phyloP scores from a whole-genome alignment of 2,113 vertebrate species.

The Riparia riparia region DNA sequence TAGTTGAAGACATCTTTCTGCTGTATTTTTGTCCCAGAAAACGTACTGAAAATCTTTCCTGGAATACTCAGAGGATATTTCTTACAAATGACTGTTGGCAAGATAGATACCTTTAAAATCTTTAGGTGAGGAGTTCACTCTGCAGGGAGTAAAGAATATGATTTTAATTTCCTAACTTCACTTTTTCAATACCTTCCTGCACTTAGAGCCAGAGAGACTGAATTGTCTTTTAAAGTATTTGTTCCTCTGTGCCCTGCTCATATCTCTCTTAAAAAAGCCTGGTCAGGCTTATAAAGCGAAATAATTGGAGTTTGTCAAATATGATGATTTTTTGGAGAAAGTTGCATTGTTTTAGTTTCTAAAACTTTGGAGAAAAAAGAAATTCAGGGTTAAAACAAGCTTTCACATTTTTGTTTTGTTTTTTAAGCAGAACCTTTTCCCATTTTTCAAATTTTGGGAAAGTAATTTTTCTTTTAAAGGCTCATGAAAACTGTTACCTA shows the following conservation, averaged over 20 bases:
- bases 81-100: neutral
- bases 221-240: neutral
- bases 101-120: conserved; percentile 5
- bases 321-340: neutral
- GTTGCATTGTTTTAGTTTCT: neutral
- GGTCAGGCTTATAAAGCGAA: neutral
- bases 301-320: neutral
- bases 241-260: neutral
- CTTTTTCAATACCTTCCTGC: neutral
- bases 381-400: neutral
- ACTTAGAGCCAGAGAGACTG: neutral
- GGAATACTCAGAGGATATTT: conserved; percentile 7
- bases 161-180: conserved; percentile 1
- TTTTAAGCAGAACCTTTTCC: neutral
- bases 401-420: neutral
- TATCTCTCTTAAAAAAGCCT: neutral
- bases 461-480: neutral
- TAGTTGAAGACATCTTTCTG: neutral
- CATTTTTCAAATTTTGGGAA: neutral
- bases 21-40: neutral
- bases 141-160: neutral
- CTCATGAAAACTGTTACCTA: neutral
- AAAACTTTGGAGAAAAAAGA: neutral
- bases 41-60: neutral
- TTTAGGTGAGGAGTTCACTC: neutral